These are phyloP conservation scores for Dexiosoma caninum DNA, from an alignment of 2,888 invertebrate species.

Conservation along the genomic window DNA sequence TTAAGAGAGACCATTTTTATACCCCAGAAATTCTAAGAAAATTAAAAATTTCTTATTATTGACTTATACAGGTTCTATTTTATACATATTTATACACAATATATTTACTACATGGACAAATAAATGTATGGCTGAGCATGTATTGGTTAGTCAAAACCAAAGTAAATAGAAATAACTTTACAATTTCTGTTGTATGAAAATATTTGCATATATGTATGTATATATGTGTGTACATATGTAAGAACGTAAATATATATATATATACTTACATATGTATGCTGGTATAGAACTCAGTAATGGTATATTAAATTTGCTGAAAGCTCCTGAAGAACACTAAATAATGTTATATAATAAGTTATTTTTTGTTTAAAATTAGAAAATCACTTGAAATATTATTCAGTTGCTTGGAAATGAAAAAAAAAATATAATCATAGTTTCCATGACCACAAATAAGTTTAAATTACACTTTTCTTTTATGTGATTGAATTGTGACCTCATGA, in stretches of 20 bases:
- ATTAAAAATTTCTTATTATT: conserved; percentile 33
- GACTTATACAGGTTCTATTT: neutral
- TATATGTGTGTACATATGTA: neutral
- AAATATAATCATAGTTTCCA: neutral
- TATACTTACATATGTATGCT: too few relatives aligned
- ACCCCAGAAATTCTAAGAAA: conserved; percentile 15
- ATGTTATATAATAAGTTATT: too few relatives aligned
- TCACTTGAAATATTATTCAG: neutral
- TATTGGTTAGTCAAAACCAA: neutral
- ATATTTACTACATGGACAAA: neutral
- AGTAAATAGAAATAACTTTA: conserved; percentile 45
- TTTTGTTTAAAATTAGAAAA: neutral
- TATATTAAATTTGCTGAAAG: too few relatives aligned
- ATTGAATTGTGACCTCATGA: too few relatives aligned
- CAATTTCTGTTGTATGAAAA: conserved; percentile 32
- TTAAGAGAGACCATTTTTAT: conserved; percentile 19
- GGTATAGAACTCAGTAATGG: too few relatives aligned
- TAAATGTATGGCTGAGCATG: neutral
- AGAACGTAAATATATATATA: too few relatives aligned
- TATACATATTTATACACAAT: too few relatives aligned
- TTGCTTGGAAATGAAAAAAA: neutral
- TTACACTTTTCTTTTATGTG: too few relatives aligned
- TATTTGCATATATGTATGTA: neutral
- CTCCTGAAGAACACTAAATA: too few relatives aligned
- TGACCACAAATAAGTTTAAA: neutral